Percentiles rank a stretch among this genome's conserved stretches.
phyloP scores from a whole-genome alignment of 2,888 invertebrate species.

The Microdon myrmicae region DNA sequence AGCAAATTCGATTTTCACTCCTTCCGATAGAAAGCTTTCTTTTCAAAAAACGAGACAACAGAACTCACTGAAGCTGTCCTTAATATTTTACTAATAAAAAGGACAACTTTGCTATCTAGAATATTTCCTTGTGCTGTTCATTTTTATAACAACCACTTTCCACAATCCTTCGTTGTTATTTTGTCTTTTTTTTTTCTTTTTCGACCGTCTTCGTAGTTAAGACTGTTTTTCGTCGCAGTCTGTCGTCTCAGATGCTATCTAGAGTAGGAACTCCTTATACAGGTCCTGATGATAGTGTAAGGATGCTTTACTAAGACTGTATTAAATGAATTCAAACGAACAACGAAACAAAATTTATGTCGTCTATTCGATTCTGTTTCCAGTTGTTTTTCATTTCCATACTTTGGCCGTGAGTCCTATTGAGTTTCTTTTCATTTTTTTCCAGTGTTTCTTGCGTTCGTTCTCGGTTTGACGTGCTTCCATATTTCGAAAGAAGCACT shows the following conservation, averaged over 20 bases:
- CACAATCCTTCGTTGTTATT: too few relatives aligned
- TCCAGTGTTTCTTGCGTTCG: background rate
- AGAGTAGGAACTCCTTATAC: too few relatives aligned
- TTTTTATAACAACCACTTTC: too few relatives aligned
- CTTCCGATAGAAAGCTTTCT: background rate
- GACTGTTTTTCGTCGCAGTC: too few relatives aligned
- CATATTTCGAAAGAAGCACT: too few relatives aligned
- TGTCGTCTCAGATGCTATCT: too few relatives aligned
- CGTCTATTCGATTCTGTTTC: constrained; percentile 7
- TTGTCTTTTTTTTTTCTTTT: too few relatives aligned
- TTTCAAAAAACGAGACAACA: background rate
- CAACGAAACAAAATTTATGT: constrained; percentile 31
- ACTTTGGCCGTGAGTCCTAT: constrained; percentile 19
- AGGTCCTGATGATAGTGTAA: too few relatives aligned
- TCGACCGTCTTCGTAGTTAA: too few relatives aligned
- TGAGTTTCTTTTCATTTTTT: constrained; percentile 4
- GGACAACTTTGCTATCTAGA: constrained; percentile 11
- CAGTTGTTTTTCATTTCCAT: constrained; percentile 21
- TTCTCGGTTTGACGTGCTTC: background rate
- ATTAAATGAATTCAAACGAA: constrained; percentile 20
- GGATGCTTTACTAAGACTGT: too few relatives aligned
- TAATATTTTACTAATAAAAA: constrained; percentile 13
- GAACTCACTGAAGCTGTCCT: background rate
- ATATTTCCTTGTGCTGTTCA: background rate
- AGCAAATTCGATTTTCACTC: constrained; percentile 21